Evolutionary conservation across 2,888 invertebrate species (phyloP), one percentile per base, ranked within the genome.

Genomic region (Lathronympha strigana): DNA sequence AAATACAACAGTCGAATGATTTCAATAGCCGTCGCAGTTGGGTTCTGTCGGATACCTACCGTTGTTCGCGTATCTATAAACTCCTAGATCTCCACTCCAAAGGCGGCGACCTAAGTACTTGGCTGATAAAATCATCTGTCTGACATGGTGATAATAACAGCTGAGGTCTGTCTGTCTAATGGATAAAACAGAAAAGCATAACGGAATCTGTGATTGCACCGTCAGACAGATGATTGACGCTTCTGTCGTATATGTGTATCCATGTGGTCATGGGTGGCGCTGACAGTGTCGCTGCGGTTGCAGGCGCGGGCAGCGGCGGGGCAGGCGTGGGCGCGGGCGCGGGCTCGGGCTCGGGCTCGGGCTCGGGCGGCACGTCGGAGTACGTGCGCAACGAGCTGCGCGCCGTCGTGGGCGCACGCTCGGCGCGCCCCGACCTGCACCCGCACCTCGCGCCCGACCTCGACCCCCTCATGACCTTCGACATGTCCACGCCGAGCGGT

Each of bases 331-430:
- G 70, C 4, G 74, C 6, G 69, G 72, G 43, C 69, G 71, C 33
- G 66, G 73, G 8, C 70, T 74, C 1, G 71, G 69, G 68, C 50
- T 73, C 28, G 66, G 71, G 60, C 69, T 85, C 90, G 92, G 94
- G 93, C 77, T 88, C 92, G 78, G 93, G 93, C 79, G 94, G 93
- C 83, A 94, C 95, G 67, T 96, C 97, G 57, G 98, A 98, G 90
- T 98, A 96, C 89, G 98, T 98, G 74, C 95, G 97, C 79, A 97
- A 98, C 90, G 97, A 98, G 89, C 92, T 98, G 78, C 94, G 98
- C 75, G 97, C 97, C 54, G 95, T 96, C 70, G 97, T 98, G 67
- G 97, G 96, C 72, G 97, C 96, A 61, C 94, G 98, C 78, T 95
- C 96, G 36, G 92, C 93, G 72, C 92, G 81, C 74, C 92, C 86